A percentile compares a stretch with the other conserved stretches of the same genome.
Evolutionary conservation across 2,888 invertebrate genomes (phyloP).

Genomic region (Eilema depressum): DNA sequence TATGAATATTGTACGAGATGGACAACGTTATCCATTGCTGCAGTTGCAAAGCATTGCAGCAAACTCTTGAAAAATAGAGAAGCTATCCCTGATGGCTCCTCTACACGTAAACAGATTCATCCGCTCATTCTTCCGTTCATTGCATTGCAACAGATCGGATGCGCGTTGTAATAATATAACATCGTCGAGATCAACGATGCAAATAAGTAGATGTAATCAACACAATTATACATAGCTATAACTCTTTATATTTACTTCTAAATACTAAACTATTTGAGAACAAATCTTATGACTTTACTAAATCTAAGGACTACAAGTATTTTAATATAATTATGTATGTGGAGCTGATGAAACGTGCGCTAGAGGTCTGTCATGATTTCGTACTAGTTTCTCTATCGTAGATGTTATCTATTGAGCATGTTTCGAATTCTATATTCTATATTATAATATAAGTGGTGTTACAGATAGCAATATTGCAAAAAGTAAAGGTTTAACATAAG

Average conservation of each 20-base stretch:
- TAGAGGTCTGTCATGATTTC: constrained; percentile 12
- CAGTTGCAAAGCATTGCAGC: too few relatives aligned
- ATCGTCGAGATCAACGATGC: constrained; percentile 18
- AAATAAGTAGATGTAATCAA: constrained; percentile 5
- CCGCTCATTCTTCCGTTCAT: too few relatives aligned
- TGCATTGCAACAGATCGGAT: too few relatives aligned
- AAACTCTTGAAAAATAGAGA: too few relatives aligned
- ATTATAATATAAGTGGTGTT: not conserved
- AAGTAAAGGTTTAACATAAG: too few relatives aligned
- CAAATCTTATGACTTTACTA: constrained; percentile 29
- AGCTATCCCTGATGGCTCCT: too few relatives aligned
- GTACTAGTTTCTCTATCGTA: constrained; percentile 24
- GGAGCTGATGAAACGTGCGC: not conserved
- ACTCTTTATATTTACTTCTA: not conserved
- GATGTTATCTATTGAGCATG: constrained; percentile 18
- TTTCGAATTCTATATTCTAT: constrained; percentile 22
- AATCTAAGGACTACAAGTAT: constrained; percentile 32
- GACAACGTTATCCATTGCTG: too few relatives aligned
- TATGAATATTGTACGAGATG: too few relatives aligned
- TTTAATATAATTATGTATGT: not conserved
- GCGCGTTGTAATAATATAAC: not conserved
- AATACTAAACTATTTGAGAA: constrained; percentile 16
- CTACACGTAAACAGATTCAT: too few relatives aligned
- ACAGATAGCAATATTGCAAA: constrained; percentile 19
- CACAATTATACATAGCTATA: constrained; percentile 10